Evolutionary conservation across 2,113 vertebrate genomes (phyloP), one percentile per base, ranked within the genome.

Genomic region (Labrus mixtus): DNA sequence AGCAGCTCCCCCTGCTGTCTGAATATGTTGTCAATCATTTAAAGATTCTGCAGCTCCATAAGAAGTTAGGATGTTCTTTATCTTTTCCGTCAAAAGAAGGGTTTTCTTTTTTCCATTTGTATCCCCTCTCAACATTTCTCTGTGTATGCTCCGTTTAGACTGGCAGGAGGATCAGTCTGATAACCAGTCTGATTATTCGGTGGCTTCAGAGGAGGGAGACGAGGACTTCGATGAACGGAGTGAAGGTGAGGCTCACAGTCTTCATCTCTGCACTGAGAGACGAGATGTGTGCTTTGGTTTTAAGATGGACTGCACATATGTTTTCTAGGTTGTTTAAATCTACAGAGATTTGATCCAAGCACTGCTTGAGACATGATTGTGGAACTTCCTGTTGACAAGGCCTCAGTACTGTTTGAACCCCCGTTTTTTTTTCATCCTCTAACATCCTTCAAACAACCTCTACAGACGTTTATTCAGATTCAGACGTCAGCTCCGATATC

Each of bases 131-230:
- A 60, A 65, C 53, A 22, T 73, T 61, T 73, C 36, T 77, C 9
- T 71, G 53, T 51, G 25, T 61, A 3, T 85, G 73, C 43, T 85
- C 25, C 23, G 3, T 43, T 62, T 90, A 98, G 97, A 99, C 93
- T 99, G 98, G 98, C 98, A 98, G 93, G 98, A 99, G 90, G 98
- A 99, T 92, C 98, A 98, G 92, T 99, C 97, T 46, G 98, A 99
- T 89, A 98, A 99, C 94, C 97, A 99, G 87, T 99, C 98, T 3
- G 98, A 99, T 90, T 99, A 98, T 84, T 99, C 98, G 0, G 98
- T 98, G 94, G 97, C 97, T 53, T 99, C 98, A 20, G 98, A 99
- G 91, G 97, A 98, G 91, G 97, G 97, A 63, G 98, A 99, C 0
- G 98, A 99, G 78, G 98, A 99, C 93, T 99, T 99, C 61, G 98